phyloP scores from a whole-genome alignment of 2,888 invertebrate genomes.

The Tiphia femorata region DNA sequence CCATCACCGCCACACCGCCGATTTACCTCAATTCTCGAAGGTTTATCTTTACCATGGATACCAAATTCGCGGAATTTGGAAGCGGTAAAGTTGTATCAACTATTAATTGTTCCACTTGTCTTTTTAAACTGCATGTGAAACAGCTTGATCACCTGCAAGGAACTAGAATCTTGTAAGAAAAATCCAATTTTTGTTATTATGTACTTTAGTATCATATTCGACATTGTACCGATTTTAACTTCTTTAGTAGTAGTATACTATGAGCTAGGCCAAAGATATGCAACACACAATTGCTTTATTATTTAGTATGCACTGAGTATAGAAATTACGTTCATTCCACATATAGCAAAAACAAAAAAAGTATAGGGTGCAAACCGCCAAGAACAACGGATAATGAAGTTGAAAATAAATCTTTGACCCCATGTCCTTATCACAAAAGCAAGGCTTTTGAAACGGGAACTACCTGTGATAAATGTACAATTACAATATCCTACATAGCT shows the following conservation, averaged over 20 bases:
- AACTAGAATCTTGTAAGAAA: conserved; percentile 90
- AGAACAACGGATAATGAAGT: conserved; percentile 68
- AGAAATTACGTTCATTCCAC: conserved; percentile 89
- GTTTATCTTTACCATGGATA: too few species aligned
- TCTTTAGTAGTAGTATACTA: conserved; percentile 98
- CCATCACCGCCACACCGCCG: too few species aligned
- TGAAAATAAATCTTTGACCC: conserved; percentile 72
- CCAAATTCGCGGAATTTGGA: too few species aligned
- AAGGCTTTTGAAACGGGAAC: conserved; percentile 83
- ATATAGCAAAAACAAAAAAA: conserved; percentile 96
- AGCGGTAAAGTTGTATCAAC: too few species aligned
- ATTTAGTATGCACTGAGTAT: conserved; percentile 95
- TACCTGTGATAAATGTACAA: conserved; percentile 88
- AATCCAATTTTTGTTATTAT: conserved; percentile 79
- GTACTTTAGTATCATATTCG: conserved; percentile 71
- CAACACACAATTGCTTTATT: conserved; percentile 92
- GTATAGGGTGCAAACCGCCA: conserved; percentile 89
- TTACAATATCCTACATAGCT: conserved; percentile 91
- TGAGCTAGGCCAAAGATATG: conserved; percentile 89
- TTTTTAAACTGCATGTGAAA: conserved; percentile 89
- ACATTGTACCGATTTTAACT: conserved; percentile 95
- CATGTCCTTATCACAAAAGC: conserved; percentile 90
- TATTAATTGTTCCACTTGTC: too few species aligned
- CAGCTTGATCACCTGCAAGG: conserved; percentile 91
- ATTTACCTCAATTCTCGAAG: too few species aligned